phyloP scores from a whole-genome alignment of 2,888 invertebrate genomes.

The Agriopis leucophaearia region DNA sequence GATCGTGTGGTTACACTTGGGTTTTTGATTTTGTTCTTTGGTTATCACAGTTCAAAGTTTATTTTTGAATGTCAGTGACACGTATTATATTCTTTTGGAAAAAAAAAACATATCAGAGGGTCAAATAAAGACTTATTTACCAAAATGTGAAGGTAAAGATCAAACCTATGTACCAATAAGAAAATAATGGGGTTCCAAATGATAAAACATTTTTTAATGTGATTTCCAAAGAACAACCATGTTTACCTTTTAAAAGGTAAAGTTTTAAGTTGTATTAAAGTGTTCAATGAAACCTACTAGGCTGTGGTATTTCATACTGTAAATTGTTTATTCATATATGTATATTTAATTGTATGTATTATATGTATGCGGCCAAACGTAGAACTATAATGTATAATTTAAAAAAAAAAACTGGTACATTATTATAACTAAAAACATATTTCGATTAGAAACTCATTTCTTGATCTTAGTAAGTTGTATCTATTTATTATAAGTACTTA shows the following conservation, averaged over 20 bases:
- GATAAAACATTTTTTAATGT: conserved; percentile 8
- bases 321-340: background rate
- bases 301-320: conserved; percentile 51
- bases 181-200: background rate
- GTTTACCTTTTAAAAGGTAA: conserved; percentile 21
- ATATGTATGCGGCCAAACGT: too few species aligned
- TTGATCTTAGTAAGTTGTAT: background rate
- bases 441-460: too few species aligned
- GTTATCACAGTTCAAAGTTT: conserved; percentile 1
- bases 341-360: too few species aligned
- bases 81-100: too few species aligned
- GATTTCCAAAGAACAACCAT: conserved; percentile 26
- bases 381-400: too few species aligned
- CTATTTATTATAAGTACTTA: background rate
- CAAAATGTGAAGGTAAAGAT: too few species aligned
- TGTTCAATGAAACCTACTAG: conserved; percentile 69
- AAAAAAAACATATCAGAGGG: too few species aligned
- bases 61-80: background rate
- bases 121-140: too few species aligned
- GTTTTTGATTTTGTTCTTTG: conserved; percentile 19
- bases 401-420: too few species aligned
- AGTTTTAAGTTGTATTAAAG: conserved; percentile 55
- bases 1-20: conserved; percentile 26
- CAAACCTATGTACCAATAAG: background rate
- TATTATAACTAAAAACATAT: too few species aligned